Evolutionary conservation across 2,888 invertebrate species (phyloP).

Genomic region (Pherbina coryleti): DNA sequence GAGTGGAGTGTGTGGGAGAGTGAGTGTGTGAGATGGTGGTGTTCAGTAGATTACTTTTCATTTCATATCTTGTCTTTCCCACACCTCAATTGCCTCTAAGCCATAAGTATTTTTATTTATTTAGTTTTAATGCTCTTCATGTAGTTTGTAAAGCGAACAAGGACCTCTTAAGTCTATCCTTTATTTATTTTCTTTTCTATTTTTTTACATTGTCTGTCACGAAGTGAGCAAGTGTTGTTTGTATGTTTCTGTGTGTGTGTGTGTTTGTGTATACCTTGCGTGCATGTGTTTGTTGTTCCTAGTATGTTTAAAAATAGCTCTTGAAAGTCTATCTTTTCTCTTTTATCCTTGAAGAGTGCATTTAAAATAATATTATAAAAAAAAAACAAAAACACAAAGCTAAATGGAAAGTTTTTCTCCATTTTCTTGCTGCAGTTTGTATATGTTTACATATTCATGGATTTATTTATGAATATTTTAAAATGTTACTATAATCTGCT

Average conservation of each 20-base stretch:
- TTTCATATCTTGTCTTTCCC: too few species aligned
- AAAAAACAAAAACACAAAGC: neutral
- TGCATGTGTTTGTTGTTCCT: neutral
- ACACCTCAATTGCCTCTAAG: too few species aligned
- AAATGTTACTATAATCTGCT: neutral
- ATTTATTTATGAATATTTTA: neutral
- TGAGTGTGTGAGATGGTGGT: too few species aligned
- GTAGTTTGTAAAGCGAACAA: neutral
- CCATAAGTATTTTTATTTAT: too few species aligned
- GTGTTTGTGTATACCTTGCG: neutral
- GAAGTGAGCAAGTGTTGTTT: conserved; percentile 8
- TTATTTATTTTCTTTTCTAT: neutral
- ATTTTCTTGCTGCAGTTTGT: neutral
- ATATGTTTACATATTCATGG: neutral
- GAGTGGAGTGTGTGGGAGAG: too few species aligned
- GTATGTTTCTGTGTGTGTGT: conserved; percentile 4
- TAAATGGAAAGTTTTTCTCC: neutral
- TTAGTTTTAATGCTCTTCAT: too few species aligned
- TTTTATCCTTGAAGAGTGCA: conserved; percentile 53
- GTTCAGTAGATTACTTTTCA: too few species aligned
- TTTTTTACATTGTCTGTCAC: conserved; percentile 1
- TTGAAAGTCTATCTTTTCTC: conserved; percentile 34
- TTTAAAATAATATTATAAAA: conserved; percentile 53
- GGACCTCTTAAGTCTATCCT: conserved; percentile 20
- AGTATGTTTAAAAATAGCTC: conserved; percentile 44